Conservation (phyloP, 2,797 vertebrate genomes). For the Poecile montanus region DNA sequence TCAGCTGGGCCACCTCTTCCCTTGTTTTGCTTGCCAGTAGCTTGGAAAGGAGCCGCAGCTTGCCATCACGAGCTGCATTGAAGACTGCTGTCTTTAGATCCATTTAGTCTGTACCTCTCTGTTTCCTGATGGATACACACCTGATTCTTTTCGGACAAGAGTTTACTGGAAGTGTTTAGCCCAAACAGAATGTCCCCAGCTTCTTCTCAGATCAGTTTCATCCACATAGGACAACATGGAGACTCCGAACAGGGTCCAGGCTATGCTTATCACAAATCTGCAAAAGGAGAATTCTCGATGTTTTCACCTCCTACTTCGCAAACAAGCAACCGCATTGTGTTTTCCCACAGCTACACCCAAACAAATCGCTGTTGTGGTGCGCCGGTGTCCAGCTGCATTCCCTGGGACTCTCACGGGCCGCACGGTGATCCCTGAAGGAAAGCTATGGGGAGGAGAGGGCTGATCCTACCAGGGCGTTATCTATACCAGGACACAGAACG, state of each 20-base stretch:
- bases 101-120: conserved; percentile 79
- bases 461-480: background rate
- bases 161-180: conserved; percentile 31
- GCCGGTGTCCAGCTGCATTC: background rate
- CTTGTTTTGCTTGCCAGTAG: conserved; percentile 94
- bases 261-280: conserved; percentile 24
- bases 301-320: background rate
- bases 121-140: background rate
- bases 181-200: background rate
- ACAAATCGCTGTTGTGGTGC: background rate
- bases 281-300: background rate
- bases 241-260: background rate
- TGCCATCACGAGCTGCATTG: conserved; percentile 96
- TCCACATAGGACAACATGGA: conserved; percentile 9
- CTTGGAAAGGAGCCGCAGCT: conserved; percentile 94
- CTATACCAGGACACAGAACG: background rate
- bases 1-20: conserved; percentile 88
- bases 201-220: background rate
- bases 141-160: conserved; percentile 29
- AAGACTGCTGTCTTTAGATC: conserved; percentile 99
- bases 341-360: background rate
- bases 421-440: background rate
- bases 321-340: background rate
- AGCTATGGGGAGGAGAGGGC: fast-evolving
- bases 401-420: background rate